phyloP scores from a whole-genome alignment of 2,888 invertebrate species.

The Spicauda simplicius region DNA sequence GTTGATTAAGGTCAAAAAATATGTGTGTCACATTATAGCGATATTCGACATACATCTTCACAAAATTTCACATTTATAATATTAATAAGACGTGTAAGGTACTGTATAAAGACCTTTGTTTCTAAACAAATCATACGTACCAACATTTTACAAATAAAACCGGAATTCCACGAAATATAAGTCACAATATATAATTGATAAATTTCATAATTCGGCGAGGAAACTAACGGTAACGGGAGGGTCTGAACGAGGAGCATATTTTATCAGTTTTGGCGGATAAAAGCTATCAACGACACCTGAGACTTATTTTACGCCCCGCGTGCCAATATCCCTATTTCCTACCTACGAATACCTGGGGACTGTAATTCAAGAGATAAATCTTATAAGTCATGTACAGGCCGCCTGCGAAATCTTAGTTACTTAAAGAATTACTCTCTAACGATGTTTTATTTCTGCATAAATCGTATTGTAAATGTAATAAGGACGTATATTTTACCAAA shows the following conservation, averaged over 20 bases:
- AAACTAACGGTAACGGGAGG: conserved; percentile 61
- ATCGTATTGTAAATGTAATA: no score
- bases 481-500: no score
- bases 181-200: conserved; percentile 52
- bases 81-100: no score
- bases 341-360: conserved; percentile 47
- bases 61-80: no score
- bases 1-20: no score
- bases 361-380: conserved; percentile 62
- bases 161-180: background rate
- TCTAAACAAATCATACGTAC: no score
- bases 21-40: no score
- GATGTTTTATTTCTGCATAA: no score
- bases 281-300: conserved; percentile 81
- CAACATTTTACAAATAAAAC: no score
- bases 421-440: background rate
- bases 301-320: conserved; percentile 78
- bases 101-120: no score
- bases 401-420: conserved; percentile 12
- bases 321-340: conserved; percentile 72
- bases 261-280: conserved; percentile 81
- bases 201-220: conserved; percentile 58
- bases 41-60: no score
- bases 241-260: conserved; percentile 67
- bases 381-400: conserved; percentile 50